Base-by-base conservation (phyloP, 1,140 invertebrate genomes). In the Helicorthomorpha holstii region DNA sequence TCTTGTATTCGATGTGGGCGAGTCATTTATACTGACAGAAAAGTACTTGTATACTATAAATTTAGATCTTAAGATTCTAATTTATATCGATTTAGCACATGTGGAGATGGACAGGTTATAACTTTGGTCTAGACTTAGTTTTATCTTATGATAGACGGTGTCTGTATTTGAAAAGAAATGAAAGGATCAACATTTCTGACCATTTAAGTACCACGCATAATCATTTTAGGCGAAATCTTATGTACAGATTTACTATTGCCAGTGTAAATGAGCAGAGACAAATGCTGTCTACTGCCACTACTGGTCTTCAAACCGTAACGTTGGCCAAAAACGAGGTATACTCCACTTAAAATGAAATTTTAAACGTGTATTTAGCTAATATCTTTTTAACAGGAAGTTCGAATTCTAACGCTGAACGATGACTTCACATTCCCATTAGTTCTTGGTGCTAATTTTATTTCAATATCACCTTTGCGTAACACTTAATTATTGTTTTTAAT, bases 121-220 rank as follows among this genome's bases (percentile, higher is more conserved):
- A 46, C 25, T 46, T 46, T 46, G 44, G 44, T 7, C 19, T 46
- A 46, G 44, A 46, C 25, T 46, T 46, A 25, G 21, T 46, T 46
- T 21, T 46, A 12, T 7, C 21, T 46, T 46, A 46, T 46, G 44
- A 46, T 12, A 46, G 44, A 25, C 4, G 44, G 44, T 46, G 25
- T 19, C 12, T 25, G 12, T 12, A 22, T 7, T 46, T 21, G 19
- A 22, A 46, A 46, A 46, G 29, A 34, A 34, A 34, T 34, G 29
- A 34, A 7, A 4, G 44, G 4, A 22, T 19, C 21, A 7, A 46
- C 19, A 22, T 7, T 25, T n/a, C n/a, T n/a, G 25, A 46, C 7
- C 21, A 46, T 22, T 22, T 10, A 22, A 21, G 19, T 46, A 21
- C 4, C 12, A 46, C 7, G 7, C 19, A 46, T 19, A 4, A 10